These are phyloP conservation scores for Sthenelais limicola DNA, from an alignment of 2,888 invertebrate species.

Conservation along the genomic window DNA sequence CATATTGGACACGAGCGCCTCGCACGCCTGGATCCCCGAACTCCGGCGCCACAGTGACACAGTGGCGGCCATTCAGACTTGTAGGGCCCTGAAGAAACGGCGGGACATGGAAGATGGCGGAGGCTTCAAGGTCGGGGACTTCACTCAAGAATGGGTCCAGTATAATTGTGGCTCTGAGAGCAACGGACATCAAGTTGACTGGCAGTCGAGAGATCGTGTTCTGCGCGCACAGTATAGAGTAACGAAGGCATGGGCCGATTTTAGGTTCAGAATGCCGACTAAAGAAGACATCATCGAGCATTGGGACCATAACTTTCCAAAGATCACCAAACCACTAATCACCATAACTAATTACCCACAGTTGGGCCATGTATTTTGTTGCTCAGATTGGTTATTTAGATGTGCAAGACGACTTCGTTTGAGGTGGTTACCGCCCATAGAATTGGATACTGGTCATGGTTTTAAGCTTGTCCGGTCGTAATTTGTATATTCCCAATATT, in stretches of 20 bases:
- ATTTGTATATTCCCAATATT: no score
- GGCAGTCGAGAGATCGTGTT: conserved; percentile 56
- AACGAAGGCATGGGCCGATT: conserved; percentile 67
- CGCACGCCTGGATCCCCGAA: conserved; percentile 65
- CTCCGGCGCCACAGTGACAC: conserved; percentile 53
- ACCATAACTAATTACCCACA: conserved; percentile 60
- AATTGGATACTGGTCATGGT: conserved; percentile 70
- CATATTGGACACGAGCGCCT: conserved; percentile 65
- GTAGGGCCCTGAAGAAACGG: conserved; percentile 51
- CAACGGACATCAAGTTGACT: conserved; percentile 51
- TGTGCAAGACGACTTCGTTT: conserved; percentile 65
- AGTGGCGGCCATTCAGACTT: conserved; percentile 68
- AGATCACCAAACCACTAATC: conserved; percentile 61
- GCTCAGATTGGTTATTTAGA: conserved; percentile 60
- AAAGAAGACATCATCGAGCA: conserved; percentile 65
- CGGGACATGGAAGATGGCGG: conserved; percentile 52
- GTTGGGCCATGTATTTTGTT: conserved; percentile 59
- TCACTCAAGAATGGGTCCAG: conserved; percentile 67
- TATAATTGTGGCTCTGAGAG: conserved; percentile 59
- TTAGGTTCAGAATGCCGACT: conserved; percentile 68
- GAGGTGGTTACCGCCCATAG: conserved; percentile 67
- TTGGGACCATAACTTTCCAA: conserved; percentile 68
- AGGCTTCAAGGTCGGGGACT: conserved; percentile 59
- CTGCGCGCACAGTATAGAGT: conserved; percentile 62
- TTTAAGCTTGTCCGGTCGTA: conserved; percentile 63